Conservation (phyloP, 2,888 invertebrate species). For the Tricholauxania praeusta region DNA sequence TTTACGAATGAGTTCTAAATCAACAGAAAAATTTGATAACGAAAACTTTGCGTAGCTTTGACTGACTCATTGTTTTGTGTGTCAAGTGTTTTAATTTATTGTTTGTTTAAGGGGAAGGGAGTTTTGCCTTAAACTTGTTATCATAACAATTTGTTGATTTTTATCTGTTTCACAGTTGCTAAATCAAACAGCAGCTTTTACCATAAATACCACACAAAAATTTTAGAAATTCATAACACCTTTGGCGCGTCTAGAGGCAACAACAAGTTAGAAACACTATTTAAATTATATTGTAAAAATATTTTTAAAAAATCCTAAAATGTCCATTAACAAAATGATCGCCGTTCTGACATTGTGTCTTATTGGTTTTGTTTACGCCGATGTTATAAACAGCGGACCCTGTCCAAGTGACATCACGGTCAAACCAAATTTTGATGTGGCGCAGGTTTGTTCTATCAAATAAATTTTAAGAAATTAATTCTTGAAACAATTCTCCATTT, state of each 20-base stretch:
- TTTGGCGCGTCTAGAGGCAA: not conserved
- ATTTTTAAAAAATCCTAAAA: not conserved
- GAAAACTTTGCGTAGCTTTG: too few species aligned
- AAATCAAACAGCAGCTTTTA: not conserved
- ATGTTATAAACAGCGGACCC: not conserved
- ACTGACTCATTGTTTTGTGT: too few species aligned
- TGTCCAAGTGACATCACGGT: constrained; percentile 1
- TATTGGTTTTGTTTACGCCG: not conserved
- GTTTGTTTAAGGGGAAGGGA: too few species aligned
- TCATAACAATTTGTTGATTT: too few species aligned
- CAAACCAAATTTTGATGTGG: not conserved
- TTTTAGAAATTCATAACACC: not conserved
- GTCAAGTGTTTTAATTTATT: too few species aligned
- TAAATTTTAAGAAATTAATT: not conserved
- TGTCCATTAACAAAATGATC: not conserved
- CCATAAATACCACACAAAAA: not conserved
- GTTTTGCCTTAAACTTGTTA: too few species aligned
- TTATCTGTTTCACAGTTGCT: too few species aligned
- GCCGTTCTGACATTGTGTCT: not conserved
- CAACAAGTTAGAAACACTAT: not conserved
- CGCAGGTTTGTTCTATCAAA: not conserved
- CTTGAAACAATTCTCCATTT: not conserved
- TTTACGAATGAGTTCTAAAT: too few species aligned
- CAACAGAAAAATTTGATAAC: too few species aligned
- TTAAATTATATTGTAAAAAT: not conserved